Conservation (phyloP, 1,140 invertebrate species). For the Musca vetustissima region DNA sequence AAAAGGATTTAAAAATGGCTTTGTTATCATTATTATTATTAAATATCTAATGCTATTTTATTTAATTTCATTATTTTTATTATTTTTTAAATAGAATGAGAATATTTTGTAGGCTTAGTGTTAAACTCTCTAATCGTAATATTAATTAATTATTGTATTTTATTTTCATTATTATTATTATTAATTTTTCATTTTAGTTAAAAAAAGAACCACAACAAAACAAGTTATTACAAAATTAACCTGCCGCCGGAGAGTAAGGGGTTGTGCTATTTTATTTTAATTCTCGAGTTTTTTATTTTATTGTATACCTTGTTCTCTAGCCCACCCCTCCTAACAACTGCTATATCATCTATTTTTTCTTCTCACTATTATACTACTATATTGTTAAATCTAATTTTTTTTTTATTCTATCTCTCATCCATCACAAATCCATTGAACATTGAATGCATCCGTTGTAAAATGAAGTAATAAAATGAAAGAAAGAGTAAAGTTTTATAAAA, state of each 20-base stretch:
- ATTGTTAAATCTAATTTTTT: no score
- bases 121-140: not conserved
- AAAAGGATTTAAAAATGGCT: not conserved
- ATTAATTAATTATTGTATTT: constrained; percentile 17
- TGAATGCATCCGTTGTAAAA: no score
- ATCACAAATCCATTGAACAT: no score
- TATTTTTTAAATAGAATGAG: constrained; percentile 14
- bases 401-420: no score
- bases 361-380: no score
- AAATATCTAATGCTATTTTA: not conserved
- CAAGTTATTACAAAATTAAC: not conserved
- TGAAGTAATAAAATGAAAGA: no score
- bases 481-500: no score
- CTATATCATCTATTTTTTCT: not conserved
- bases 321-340: not conserved
- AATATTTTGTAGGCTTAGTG: constrained; percentile 11
- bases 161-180: constrained; percentile 4
- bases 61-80: not conserved
- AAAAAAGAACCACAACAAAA: constrained; percentile 1
- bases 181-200: constrained; percentile 11
- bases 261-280: not conserved
- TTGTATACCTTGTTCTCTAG: not conserved
- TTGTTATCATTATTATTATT: constrained; percentile 11
- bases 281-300: no score
- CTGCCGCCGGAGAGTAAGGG: not conserved